These are phyloP conservation scores for Lycaon pictus DNA, from an alignment of 2,113 vertebrate species.

Conservation along the genomic window DNA sequence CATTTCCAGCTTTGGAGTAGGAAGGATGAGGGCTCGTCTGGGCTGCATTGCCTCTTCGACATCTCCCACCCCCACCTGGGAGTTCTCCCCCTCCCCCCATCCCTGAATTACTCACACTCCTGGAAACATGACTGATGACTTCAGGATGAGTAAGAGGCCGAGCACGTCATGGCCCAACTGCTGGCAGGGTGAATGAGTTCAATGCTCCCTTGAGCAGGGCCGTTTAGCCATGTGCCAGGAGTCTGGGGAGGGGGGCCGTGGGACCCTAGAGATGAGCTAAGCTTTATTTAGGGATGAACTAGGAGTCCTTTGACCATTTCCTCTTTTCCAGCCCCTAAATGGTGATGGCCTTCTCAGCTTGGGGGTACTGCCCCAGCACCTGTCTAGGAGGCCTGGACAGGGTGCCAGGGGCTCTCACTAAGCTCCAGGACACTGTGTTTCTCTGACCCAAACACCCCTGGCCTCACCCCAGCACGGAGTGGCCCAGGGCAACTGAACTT, in stretches of 20 bases:
- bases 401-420: background rate
- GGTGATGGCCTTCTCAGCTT: background rate
- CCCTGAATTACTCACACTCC: slow-evolving; percentile 85
- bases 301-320: background rate
- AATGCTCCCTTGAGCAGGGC: slow-evolving; percentile 78
- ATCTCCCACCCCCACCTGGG: background rate
- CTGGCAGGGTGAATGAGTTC: slow-evolving; percentile 87
- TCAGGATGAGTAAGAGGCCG: slow-evolving; percentile 85
- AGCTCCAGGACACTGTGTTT: background rate
- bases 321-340: background rate
- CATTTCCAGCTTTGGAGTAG: slow-evolving; percentile 23
- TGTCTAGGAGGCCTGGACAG: background rate
- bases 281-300: background rate
- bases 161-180: slow-evolving; percentile 83
- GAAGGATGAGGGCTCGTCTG: background rate
- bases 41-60: background rate
- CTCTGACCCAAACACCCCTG: background rate
- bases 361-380: too few relatives aligned
- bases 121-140: slow-evolving; percentile 87
- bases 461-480: background rate
- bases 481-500: background rate
- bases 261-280: background rate
- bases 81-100: background rate
- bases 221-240: background rate
- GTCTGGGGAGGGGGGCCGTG: background rate